These are phyloP conservation scores for Cyanoramphus novaezelandiae DNA, from an alignment of 2,113 vertebrate species.

Conservation along the genomic window DNA sequence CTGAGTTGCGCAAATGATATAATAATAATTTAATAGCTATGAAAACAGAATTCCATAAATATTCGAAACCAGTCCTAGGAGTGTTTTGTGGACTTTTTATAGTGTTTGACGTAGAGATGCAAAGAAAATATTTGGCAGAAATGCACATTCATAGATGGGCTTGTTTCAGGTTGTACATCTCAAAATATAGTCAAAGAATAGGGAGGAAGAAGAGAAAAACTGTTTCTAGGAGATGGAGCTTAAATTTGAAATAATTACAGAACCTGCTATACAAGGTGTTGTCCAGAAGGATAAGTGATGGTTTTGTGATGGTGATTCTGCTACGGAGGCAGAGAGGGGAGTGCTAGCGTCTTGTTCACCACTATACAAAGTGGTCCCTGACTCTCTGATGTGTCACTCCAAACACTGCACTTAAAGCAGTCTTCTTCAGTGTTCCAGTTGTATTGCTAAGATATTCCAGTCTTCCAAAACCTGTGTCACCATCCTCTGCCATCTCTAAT, in stretches of 20 bases:
- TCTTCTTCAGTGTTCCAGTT: not conserved
- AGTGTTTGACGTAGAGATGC: not conserved
- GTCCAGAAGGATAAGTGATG: not conserved
- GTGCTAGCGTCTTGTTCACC: not conserved
- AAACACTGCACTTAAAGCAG: not conserved
- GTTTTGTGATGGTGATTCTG: not conserved
- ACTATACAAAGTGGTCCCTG: not conserved
- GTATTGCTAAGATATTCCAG: not conserved
- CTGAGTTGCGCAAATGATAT: not conserved
- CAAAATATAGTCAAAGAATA: not conserved
- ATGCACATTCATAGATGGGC: accelerated
- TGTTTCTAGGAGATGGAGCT: not conserved
- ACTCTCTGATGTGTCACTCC: not conserved
- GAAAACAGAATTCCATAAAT: not conserved
- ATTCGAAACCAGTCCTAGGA: not conserved
- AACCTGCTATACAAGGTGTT: not conserved
- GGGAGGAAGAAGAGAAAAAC: not conserved
- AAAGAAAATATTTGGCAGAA: not conserved
- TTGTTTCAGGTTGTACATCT: not conserved
- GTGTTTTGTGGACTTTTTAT: not conserved
- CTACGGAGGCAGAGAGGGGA: not conserved
- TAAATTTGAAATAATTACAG: not conserved
- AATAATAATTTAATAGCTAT: not conserved
- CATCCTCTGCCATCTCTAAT: not conserved
- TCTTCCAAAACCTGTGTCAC: not conserved